Conservation (phyloP, 2,113 vertebrate species). For the Cervus canadensis region DNA sequence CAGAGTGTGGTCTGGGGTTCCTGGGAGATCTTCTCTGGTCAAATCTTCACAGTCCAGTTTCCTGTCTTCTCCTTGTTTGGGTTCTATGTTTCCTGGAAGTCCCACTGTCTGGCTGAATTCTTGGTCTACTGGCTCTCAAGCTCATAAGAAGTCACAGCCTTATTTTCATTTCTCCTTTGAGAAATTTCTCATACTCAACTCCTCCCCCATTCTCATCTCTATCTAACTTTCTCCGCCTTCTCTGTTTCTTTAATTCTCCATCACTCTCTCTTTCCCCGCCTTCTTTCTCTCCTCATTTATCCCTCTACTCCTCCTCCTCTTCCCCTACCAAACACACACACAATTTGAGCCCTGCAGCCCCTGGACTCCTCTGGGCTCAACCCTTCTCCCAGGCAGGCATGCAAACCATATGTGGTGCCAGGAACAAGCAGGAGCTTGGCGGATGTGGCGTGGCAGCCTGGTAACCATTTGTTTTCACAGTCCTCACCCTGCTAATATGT, state of each 20-base stretch:
- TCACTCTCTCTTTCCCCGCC: background rate
- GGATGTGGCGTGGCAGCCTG: constrained; percentile 56
- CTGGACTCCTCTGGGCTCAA: constrained; percentile 14
- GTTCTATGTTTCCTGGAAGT: background rate
- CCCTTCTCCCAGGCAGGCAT: background rate
- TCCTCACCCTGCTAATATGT: constrained; percentile 44
- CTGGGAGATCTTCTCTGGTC: background rate
- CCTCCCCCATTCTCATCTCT: background rate
- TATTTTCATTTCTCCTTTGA: background rate
- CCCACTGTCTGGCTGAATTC: background rate
- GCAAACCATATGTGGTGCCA: constrained; percentile 58
- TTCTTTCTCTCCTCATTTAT: background rate
- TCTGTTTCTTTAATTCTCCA: background rate
- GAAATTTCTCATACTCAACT: no score
- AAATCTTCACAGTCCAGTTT: background rate
- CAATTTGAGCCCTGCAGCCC: background rate
- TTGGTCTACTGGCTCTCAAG: background rate
- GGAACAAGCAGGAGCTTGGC: constrained; percentile 48
- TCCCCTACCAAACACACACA: background rate
- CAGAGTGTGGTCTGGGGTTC: background rate
- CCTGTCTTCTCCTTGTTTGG: background rate
- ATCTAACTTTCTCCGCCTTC: background rate
- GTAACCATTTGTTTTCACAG: constrained; percentile 67
- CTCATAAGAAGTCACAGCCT: background rate
- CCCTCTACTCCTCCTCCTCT: background rate